Evolutionary conservation across 2,888 invertebrate genomes (phyloP), one percentile per base, ranked within the genome.

Genomic region (Drosophila mayaguana): DNA sequence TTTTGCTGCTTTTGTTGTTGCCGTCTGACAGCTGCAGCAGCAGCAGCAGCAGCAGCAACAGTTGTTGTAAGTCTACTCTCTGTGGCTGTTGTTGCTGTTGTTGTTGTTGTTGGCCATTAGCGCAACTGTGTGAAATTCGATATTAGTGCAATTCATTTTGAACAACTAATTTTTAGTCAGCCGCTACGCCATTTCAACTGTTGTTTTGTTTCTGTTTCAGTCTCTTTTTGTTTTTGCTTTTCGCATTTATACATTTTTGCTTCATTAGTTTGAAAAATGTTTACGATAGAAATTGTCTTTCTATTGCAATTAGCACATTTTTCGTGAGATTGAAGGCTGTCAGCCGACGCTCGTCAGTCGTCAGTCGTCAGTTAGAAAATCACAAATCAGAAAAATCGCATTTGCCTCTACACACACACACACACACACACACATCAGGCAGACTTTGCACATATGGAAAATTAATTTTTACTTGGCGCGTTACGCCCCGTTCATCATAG

Each of bases 111-210:
- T 80, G 64, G 89, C 89, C 90, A 90, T 90, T 90, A 90, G 89
- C 90, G 84, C 77, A 76, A 61, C 79, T 82, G 90, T 90, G 90
- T 86, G 90, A 90, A 90, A 88, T 89, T 88, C 81, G 80, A 89
- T 90, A 86, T 89, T 85, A 87, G 88, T 89, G 90, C 89, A 90
- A 89, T 88, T 90, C 83, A 85, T 90, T 89, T 86, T 89, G 81
- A 87, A 75, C 89, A 87, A 86, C 89, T 84, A 83, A 85, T 85
- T 85, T 88, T 75, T 77, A 66, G 72, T 77, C 80, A 71, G 66
- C 69, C 64, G 67, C 62, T 61, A 61, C 57, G 70, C 69, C 63
- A 72, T 78, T 79, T 60, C 66, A 65, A 63, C 69, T 62, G 56
- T 64, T 71, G 51, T 43, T 63, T 62, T 55, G 50, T 46, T 63